A percentile compares a stretch with the other conserved stretches of the same genome.
These are phyloP conservation scores for Eristalis arbustorum DNA, from an alignment of 2,888 invertebrate genomes.

Conservation along the genomic window DNA sequence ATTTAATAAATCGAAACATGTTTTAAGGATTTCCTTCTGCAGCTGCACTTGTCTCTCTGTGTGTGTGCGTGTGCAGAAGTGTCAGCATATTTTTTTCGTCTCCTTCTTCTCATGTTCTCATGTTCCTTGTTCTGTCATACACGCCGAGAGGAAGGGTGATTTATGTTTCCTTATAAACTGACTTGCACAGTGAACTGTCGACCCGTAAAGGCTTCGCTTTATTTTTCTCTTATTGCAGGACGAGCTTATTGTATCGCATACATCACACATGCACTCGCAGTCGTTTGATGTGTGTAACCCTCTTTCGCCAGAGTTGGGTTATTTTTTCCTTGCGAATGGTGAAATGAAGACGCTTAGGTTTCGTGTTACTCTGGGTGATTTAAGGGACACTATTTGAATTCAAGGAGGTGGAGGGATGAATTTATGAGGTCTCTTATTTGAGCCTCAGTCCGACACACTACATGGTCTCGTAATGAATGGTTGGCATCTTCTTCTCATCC, in stretches of 20 bases:
- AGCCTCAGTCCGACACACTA: background rate
- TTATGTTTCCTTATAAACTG: constrained; percentile 58
- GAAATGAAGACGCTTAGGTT: constrained; percentile 49
- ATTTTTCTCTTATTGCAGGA: constrained; percentile 22
- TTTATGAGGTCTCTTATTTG: constrained; percentile 17
- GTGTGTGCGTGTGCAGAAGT: constrained; percentile 40
- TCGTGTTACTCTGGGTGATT: constrained; percentile 38
- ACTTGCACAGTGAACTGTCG: constrained; percentile 51
- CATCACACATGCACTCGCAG: constrained; percentile 43
- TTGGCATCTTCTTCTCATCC: background rate
- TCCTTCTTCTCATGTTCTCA: no score
- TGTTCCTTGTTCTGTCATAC: constrained; percentile 41
- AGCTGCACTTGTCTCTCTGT: constrained; percentile 65
- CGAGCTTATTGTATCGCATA: constrained; percentile 56
- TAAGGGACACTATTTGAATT: constrained; percentile 27
- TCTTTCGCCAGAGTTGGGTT: background rate
- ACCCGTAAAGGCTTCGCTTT: constrained; percentile 45
- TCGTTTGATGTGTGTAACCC: constrained; percentile 25
- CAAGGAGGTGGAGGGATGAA: background rate
- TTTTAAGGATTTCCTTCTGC: constrained; percentile 66
- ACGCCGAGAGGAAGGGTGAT: constrained; percentile 39
- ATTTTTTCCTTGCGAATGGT: background rate
- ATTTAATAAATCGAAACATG: constrained; percentile 70
- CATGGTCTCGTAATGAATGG: background rate
- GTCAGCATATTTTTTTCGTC: constrained; percentile 57